Base-by-base conservation (phyloP, 2,797 vertebrate species). In the Brachymystax lenok region DNA sequence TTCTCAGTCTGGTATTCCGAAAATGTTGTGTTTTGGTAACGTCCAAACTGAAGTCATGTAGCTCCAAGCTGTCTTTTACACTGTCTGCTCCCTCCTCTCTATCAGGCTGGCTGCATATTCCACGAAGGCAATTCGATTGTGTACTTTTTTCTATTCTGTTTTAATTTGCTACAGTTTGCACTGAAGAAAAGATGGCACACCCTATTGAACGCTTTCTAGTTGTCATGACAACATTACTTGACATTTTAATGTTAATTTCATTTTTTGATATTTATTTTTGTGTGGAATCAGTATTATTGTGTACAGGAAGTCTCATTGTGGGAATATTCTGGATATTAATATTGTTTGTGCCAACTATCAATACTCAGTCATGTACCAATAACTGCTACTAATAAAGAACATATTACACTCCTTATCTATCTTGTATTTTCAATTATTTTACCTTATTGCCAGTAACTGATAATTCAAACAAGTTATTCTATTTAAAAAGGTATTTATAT, bases 281-380 rank as follows among this genome's bases (percentile, higher is more conserved):
- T 80, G 78, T 84, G 2, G 77, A 85, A 83, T 86, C 80, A 77
- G 64, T 89, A 81, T 91, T 90, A 74, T 77, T 79, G 73, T 88
- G 79, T 75, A 85, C 82, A 84, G 75, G 81, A 77, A 80, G 82
- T 59, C 73, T 81, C 86, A 28, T 83, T 85, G 86, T 86, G 85
- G 80, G 77, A 88, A 83, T 81, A 83, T 79, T 84, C 75, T 76
- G 78, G 76, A 77, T 78, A 77, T 84, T 69, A 85, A 80, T 87
- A 88, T 90, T 82, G 77, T 92, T 93, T 92, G 90, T 95, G 93
- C 85, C 86, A 91, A 89, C 91, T 88, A 64, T 90, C 74, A 87
- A 83, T 88, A 83, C 82, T 89, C 78, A 70, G 83, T 88, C 77
- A 88, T 89, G 82, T 88, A 87, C 83, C 87, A 75, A 80, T 88